These are phyloP conservation scores for Apoda limacodes DNA, from an alignment of 2,888 invertebrate species.

Conservation along the genomic window DNA sequence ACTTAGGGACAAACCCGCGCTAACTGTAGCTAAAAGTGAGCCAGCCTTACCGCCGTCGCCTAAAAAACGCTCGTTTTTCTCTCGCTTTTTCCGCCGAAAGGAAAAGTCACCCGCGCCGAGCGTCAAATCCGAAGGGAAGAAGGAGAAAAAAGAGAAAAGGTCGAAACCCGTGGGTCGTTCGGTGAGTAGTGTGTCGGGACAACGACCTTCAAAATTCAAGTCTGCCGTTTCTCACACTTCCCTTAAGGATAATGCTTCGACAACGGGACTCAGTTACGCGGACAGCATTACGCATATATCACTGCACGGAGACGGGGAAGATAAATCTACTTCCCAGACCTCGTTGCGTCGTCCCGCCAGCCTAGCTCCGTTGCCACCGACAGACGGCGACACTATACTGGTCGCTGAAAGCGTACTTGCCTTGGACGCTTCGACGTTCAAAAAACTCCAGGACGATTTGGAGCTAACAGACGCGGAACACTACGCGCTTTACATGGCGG, in stretches of 20 bases:
- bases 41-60: constrained; percentile 51
- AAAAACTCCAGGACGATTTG: constrained; percentile 61
- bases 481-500: constrained; percentile 86
- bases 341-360: constrained; percentile 10
- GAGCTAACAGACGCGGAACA: constrained; percentile 90
- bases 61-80: constrained; percentile 61
- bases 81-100: constrained; percentile 53
- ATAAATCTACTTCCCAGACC: constrained; percentile 38
- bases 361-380: constrained; percentile 57
- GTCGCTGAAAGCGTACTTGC: constrained; percentile 68
- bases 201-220: constrained; percentile 61
- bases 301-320: constrained; percentile 68
- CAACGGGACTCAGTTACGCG: constrained; percentile 54
- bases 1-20: constrained; percentile 24
- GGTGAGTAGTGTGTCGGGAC: constrained; percentile 72
- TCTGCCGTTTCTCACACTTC: constrained; percentile 54
- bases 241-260: constrained; percentile 50
- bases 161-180: constrained; percentile 67
- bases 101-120: constrained; percentile 59
- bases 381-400: constrained; percentile 68
- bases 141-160: neutral
- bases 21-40: constrained; percentile 46
- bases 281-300: constrained; percentile 76
- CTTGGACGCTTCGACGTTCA: constrained; percentile 48
- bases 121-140: constrained; percentile 42